Evolutionary conservation across 2,113 vertebrate genomes (phyloP).

Genomic region (Gallinago undulata): DNA sequence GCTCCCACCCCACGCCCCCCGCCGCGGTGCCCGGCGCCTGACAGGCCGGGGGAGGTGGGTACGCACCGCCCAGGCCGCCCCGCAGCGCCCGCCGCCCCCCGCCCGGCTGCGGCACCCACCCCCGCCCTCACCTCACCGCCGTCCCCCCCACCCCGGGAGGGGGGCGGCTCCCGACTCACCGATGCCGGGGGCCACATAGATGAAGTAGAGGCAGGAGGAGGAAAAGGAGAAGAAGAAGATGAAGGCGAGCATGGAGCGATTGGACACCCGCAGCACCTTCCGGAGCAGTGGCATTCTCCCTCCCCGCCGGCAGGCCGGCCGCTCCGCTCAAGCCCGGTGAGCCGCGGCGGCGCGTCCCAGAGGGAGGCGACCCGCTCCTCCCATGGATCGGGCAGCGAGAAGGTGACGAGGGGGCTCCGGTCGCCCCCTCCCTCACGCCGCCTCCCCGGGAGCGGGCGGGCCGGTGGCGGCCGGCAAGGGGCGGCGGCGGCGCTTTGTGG

Average conservation of each 20-base stretch:
- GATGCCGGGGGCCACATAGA: conserved; percentile 93
- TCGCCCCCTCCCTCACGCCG: conserved; percentile 22
- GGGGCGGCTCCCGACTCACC: conserved; percentile 75
- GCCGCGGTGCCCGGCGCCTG: neutral
- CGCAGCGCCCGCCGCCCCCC: neutral
- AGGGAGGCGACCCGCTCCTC: neutral
- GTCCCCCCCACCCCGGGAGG: no score
- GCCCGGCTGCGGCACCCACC: neutral
- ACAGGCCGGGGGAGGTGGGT: neutral
- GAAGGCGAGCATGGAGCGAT: conserved; percentile 92
- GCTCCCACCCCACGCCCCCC: neutral
- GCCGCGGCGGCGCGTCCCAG: neutral
- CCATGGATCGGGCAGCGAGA: conserved; percentile 47
- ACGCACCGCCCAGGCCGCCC: neutral
- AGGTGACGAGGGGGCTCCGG: neutral
- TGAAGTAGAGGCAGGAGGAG: conserved; percentile 94
- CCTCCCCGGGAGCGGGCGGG: neutral
- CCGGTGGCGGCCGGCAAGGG: neutral
- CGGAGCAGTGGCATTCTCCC: conserved; percentile 83
- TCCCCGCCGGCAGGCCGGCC: neutral
- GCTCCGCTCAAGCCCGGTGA: neutral
- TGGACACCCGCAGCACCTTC: conserved; percentile 88
- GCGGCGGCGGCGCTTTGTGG: neutral
- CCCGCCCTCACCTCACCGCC: neutral
- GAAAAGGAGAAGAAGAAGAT: conserved; percentile 96